Evolutionary conservation across 2,797 vertebrate genomes (phyloP), one percentile per base, ranked within the genome.

Genomic region (Limosa lapponica): DNA sequence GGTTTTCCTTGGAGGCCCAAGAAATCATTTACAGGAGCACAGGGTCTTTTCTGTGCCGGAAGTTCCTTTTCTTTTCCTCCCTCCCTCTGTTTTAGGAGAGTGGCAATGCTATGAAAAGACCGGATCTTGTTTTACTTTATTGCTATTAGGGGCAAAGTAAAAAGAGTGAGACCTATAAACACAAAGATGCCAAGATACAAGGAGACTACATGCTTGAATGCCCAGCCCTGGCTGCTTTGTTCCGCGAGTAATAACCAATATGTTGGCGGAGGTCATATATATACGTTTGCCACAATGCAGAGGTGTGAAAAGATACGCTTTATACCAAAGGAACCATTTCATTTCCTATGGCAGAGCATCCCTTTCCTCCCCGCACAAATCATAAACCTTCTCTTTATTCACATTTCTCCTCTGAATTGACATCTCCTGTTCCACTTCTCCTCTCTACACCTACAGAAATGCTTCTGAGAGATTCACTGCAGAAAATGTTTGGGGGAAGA

Each of bases 151-250:
- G 73, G 57, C 62, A 80, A 55, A 77, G 73, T 16, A 8, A 79
- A 89, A 86, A 94, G 73, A 57, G 43, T 13, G 73, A 91, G 78
- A 66, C 67, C 86, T 75, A 94, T 89, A 90, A 96, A 95, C 90
- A 91, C 88, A 51, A 44, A 95, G 88, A 93, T 96, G 95, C 90
- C 95, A 87, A 89, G 92, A 89, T 75, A 66, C 36, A 69, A 75
- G 87, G 67, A 87, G 73, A 16, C 66, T 89, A 17, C 89, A 59
- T 36, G 90, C 71, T 80, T 82, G 46, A 87, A 70, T 75, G 62
- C 83, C 69, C 90, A 88, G 73, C 39, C 85, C 73, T 62, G 73
- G 39, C 62, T 94, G 70, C 83, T 89, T 67, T 79, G 49, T 41
- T 70, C 51, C 32, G 0, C 59, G 43, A 70, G 22, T 62, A 84